Conservation (phyloP, 1,140 invertebrate genomes). For the Papilio aristodemus region DNA sequence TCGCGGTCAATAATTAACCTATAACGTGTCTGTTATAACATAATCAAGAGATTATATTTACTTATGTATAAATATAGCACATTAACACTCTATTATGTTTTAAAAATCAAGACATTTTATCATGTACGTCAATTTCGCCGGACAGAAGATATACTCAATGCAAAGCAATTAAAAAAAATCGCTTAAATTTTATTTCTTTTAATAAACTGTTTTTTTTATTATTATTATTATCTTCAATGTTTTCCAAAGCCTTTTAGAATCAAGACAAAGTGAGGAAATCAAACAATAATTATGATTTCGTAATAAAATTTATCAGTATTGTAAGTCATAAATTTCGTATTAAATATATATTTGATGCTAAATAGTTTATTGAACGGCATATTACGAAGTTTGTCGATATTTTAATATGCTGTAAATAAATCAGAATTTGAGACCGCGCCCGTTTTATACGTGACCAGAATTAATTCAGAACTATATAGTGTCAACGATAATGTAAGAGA, state of each 20-base stretch:
- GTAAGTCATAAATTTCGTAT: slow-evolving; percentile 13
- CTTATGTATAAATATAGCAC: background rate
- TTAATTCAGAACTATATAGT: background rate
- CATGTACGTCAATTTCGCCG: too few species aligned
- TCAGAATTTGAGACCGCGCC: slow-evolving; percentile 33
- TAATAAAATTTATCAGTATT: slow-evolving; percentile 4
- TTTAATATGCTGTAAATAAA: slow-evolving; percentile 33
- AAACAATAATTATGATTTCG: background rate
- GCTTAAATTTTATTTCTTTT: too few species aligned
- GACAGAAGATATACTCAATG: too few species aligned
- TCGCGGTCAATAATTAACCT: slow-evolving; percentile 26
- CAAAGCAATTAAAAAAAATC: too few species aligned
- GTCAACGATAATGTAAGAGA: background rate
- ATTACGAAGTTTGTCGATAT: slow-evolving; percentile 22
- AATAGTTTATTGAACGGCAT: slow-evolving; percentile 27
- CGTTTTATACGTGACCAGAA: slow-evolving; percentile 27
- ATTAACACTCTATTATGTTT: background rate
- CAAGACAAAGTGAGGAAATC: background rate
- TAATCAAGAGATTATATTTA: slow-evolving; percentile 27
- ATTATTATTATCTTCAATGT: too few species aligned
- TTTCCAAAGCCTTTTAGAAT: background rate
- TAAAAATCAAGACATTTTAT: too few species aligned
- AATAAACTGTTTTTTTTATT: too few species aligned
- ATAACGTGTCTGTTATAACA: slow-evolving; percentile 12
- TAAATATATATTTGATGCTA: slow-evolving; percentile 17